Conservation (phyloP, 1,140 invertebrate genomes). For the Neotoxoptera formosana region DNA sequence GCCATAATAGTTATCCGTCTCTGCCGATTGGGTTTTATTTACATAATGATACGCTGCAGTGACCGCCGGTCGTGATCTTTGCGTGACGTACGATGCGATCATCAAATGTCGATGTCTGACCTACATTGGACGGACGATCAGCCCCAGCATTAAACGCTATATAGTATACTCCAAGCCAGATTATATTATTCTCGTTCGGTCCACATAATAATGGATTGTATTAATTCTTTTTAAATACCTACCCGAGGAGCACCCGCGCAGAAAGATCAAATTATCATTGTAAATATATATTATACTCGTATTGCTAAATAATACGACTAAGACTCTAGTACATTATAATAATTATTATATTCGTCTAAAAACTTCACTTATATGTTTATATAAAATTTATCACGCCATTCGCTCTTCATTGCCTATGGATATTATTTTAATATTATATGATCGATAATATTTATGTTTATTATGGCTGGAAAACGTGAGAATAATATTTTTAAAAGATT, state of each 20-base stretch:
- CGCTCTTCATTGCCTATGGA: background rate
- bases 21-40: background rate
- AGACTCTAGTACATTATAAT: background rate
- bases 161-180: background rate
- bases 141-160: background rate
- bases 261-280: background rate
- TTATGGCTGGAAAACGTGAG: background rate
- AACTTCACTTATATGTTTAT: background rate
- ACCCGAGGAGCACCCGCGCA: no score
- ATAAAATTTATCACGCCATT: background rate
- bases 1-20: background rate
- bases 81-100: background rate
- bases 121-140: background rate
- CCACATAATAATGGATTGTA: background rate
- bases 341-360: background rate
- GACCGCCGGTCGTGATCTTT: background rate
- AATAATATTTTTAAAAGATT: background rate
- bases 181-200: background rate
- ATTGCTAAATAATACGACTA: background rate
- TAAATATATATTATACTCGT: background rate
- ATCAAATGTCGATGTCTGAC: background rate
- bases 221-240: background rate
- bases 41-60: background rate
- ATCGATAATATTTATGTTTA: background rate
- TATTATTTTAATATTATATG: background rate